phyloP scores from a whole-genome alignment of 1,140 invertebrate species.

The Trypoxylus dichotomus region DNA sequence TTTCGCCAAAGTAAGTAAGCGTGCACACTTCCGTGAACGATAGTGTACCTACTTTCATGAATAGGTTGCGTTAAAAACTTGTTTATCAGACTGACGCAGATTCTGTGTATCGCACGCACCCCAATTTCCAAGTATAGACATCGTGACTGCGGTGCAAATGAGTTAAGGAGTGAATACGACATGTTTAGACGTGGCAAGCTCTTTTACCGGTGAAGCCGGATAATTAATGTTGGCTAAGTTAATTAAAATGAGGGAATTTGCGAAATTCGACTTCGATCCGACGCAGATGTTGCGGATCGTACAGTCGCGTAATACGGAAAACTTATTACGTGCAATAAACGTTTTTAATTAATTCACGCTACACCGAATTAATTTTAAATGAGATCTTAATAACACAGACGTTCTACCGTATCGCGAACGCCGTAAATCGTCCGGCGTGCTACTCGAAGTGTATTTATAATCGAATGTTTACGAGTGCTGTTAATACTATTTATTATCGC shows the following conservation, averaged over 20 bases:
- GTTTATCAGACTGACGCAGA: not conserved
- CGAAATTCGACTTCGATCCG: conserved; percentile 12
- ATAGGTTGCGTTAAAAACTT: not conserved
- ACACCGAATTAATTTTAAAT: not conserved
- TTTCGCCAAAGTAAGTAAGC: too few species aligned
- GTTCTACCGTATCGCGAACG: not conserved
- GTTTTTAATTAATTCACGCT: conserved; percentile 7
- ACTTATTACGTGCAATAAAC: not conserved
- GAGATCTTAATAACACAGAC: not conserved
- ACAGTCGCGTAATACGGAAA: not conserved
- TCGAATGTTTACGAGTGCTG: too few species aligned
- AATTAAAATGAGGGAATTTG: conserved; percentile 13
- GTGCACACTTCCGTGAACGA: too few species aligned
- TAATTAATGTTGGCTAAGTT: conserved; percentile 12
- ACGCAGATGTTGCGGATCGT: conserved; percentile 2
- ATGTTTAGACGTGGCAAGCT: not conserved
- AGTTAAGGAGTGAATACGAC: not conserved
- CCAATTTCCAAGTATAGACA: not conserved
- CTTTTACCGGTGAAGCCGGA: not conserved
- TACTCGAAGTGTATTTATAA: too few species aligned
- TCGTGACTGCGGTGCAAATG: not conserved
- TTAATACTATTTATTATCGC: too few species aligned
- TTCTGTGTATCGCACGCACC: not conserved
- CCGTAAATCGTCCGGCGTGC: not conserved
- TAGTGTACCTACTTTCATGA: too few species aligned